Base-by-base conservation (phyloP, 2,113 vertebrate genomes). In the Polypterus senegalus region DNA sequence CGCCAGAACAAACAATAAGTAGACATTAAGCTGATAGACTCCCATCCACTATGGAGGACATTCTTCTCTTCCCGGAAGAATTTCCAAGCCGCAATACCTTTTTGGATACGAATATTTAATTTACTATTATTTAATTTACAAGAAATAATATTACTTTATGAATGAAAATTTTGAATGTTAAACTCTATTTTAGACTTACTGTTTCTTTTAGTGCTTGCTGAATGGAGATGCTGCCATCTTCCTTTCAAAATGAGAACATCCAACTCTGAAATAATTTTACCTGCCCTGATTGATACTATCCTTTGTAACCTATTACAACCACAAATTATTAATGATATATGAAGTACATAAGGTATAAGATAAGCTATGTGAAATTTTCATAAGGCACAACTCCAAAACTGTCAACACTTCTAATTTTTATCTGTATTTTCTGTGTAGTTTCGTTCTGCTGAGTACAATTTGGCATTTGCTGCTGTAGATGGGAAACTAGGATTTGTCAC, bases 191-290 rank as follows among this genome's bases (percentile, higher is more conserved):
- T 2, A 27, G 27, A 27, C n/a, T n/a, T n/a, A n/a, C 27, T 27
- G 27, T 27, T 27, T 27, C 27, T 27, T 27, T 27, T 27, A 27
- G 27, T 27, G 27, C 27, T 27, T 27, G 27, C 27, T 27, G 27
- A 27, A 27, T 27, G 27, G 27, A 27, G 63, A 61, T 65, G 61
- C 61, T 71, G 60, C 52, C 56, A 57, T 59, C 64, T 58, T 52
- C n/a, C 58, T 58, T 59, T 53, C 47, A 48, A 48, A 47, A 43
- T 46, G 46, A 3, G 43, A n/a, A 43, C 8, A 48, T 4, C 6
- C 57, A 11, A 11, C 43, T 7, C 6, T 27, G 2, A 27, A 27
- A 27, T 27, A 27, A 27, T 27, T 27, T 27, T 27, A 27, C 27
- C 27, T 5, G n/a, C 10, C 48, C 45, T 52, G 43, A 43, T 48